phyloP scores from a whole-genome alignment of 2,888 invertebrate genomes.

The Heliconius erato region DNA sequence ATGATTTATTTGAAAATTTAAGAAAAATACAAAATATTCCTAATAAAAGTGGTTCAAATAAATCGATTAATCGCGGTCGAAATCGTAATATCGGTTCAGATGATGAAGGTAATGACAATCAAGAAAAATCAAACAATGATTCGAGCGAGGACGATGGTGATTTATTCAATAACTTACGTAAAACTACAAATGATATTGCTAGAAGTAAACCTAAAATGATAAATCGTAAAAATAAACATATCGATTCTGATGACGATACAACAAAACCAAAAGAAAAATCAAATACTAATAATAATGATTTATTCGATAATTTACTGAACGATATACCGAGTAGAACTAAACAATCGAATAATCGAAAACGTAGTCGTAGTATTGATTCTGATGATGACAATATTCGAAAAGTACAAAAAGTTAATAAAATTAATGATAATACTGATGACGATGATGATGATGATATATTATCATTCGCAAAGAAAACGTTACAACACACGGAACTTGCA shows the following conservation, averaged over 20 bases:
- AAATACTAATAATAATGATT: slow-evolving; percentile 3
- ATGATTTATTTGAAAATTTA: slow-evolving; percentile 77
- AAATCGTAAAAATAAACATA: slow-evolving; percentile 7
- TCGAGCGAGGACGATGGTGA: slow-evolving; percentile 70
- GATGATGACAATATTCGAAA: slow-evolving; percentile 59
- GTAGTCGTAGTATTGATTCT: slow-evolving; percentile 69
- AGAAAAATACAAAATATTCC: slow-evolving; percentile 63
- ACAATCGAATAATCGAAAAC: slow-evolving; percentile 63
- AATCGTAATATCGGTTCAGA: slow-evolving; percentile 44
- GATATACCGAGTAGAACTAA: slow-evolving; percentile 40
- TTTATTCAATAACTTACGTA: slow-evolving; percentile 76
- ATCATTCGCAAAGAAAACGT: slow-evolving; percentile 77
- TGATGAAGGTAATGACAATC: slow-evolving; percentile 30
- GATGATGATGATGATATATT: slow-evolving; percentile 73
- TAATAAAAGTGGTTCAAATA: slow-evolving; percentile 16
- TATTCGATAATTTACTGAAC: slow-evolving; percentile 21
- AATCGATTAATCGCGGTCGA: slow-evolving; percentile 41
- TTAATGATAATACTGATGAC: slow-evolving; percentile 64
- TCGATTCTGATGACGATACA: slow-evolving; percentile 11
- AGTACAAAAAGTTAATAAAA: slow-evolving; percentile 38
- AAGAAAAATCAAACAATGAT: slow-evolving; percentile 45
- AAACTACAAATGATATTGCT: slow-evolving; percentile 56
- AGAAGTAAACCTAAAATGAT: too few species aligned
- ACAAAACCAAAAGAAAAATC: not conserved
- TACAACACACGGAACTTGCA: slow-evolving; percentile 72